phyloP scores from a whole-genome alignment of 2,888 invertebrate species.

The Crioceris asparagi region DNA sequence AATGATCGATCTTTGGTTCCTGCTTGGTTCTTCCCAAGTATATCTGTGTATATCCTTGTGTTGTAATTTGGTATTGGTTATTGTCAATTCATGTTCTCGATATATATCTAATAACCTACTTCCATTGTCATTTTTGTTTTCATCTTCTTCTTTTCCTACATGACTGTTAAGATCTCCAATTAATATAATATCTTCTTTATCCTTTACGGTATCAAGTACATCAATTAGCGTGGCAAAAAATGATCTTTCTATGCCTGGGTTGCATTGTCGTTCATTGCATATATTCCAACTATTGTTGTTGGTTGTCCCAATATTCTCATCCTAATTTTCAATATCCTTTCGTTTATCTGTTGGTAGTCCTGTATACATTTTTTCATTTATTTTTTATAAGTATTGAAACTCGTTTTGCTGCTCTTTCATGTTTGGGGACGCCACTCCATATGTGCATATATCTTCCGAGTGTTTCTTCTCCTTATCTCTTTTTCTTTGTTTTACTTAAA shows the following conservation, averaged over 20 bases:
- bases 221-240: constrained; percentile 1
- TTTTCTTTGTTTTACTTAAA: no score
- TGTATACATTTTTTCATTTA: constrained; percentile 2
- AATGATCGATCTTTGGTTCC: no score
- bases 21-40: no score
- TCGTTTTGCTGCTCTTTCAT: constrained; percentile 4
- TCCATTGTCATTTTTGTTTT: no score
- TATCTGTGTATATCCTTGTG: no score
- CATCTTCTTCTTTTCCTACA: not conserved
- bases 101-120: no score
- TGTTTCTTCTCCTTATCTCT: not conserved
- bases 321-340: constrained; percentile 2
- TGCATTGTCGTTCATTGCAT: constrained; percentile 4
- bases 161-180: not conserved
- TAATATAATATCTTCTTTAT: not conserved
- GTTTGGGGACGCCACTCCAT: constrained; percentile 4
- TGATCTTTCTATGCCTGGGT: not conserved
- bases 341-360: constrained; percentile 3
- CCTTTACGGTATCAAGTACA: not conserved
- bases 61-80: no score
- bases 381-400: constrained; percentile 3
- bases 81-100: no score
- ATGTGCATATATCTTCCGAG: constrained; percentile 1
- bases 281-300: constrained; percentile 5
- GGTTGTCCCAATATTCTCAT: constrained; percentile 3